These are phyloP conservation scores for Pyrgus malvae DNA, from an alignment of 2,888 invertebrate species.

Conservation along the genomic window DNA sequence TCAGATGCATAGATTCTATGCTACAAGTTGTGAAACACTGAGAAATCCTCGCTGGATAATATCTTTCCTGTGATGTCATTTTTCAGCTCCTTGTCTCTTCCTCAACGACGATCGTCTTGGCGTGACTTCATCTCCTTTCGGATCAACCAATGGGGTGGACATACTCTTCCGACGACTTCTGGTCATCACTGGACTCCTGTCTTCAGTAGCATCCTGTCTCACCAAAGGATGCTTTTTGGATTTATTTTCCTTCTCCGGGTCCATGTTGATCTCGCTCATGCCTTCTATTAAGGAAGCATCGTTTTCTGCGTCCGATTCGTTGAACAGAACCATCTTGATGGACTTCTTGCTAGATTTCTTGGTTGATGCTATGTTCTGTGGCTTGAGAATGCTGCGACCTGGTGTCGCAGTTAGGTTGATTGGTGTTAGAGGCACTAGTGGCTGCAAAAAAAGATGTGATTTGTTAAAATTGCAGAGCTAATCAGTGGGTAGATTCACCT, in stretches of 20 bases:
- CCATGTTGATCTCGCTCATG: conserved; percentile 32
- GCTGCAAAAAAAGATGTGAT: conserved; percentile 23
- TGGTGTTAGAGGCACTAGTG: conserved; percentile 49
- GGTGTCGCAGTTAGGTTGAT: conserved; percentile 59
- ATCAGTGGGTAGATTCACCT: too few relatives aligned
- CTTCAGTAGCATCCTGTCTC: conserved; percentile 51
- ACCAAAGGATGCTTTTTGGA: conserved; percentile 26
- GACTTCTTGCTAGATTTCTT: conserved; percentile 52
- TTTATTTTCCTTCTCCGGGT: conserved; percentile 37
- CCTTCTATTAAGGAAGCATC: background rate
- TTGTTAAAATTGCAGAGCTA: too few relatives aligned
- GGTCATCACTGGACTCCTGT: conserved; percentile 48
- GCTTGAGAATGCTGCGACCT: conserved; percentile 65
- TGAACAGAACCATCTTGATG: conserved; percentile 62
- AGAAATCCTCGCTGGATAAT: background rate
- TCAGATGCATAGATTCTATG: too few relatives aligned
- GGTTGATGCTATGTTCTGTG: conserved; percentile 35
- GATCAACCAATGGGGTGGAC: conserved; percentile 35
- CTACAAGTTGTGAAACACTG: background rate
- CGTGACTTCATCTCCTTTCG: conserved; percentile 9
- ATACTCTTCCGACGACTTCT: conserved; percentile 53
- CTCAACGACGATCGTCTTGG: conserved; percentile 26
- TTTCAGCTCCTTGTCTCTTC: conserved; percentile 41
- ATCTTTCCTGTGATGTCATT: background rate
- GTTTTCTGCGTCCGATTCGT: conserved; percentile 42